Base-by-base conservation (phyloP, 2,113 vertebrate species). In the Sminthopsis crassicaudata region DNA sequence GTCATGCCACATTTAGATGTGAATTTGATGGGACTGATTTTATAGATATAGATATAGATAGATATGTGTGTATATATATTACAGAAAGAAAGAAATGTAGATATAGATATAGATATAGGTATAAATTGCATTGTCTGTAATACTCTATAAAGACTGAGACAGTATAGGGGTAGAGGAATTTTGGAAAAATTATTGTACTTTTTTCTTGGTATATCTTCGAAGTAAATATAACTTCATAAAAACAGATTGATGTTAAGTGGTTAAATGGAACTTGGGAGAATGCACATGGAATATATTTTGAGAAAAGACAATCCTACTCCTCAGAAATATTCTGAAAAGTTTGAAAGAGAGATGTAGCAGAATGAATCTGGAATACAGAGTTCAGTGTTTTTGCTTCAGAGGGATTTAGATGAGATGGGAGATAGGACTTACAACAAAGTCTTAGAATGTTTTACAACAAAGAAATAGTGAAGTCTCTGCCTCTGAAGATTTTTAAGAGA, bases 401-500 rank as follows among this genome's bases (percentile, higher is more conserved):
- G n/a, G 24, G 19, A 88, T 54, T 95, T 92, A 94, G 88, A 42
- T 95, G 91, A 94, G 36, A 91, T 46, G 12, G 46, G 57, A 94
- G 95, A 84, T 90, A 91, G 55, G 76, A 92, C 30, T 92, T 91
- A n/a, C 3, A 76, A 76, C 60, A 76, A 60, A 60, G 57, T 30
- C 57, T 60, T 30, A 30, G 57, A 60, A n/a, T 19, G 36, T 76
- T 12, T 76, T 76, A 76, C 14, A 14, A n/a, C 14, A n/a, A 0
- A n/a, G 60, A n/a, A 76, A 76, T 76, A 92, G 95, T 92, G 91
- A 96, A 92, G 91, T 93, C 46, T 52, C 46, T 55, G 46, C 91
- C 94, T 96, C 91, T 92, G 94, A 84, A 96, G 92, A 92, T 91
- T 92, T 90, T 57, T 52, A 51, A 92, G 51, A 50, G 67, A 52